Base-by-base conservation (phyloP, 2,113 vertebrate species). In the Heterochromis multidens region DNA sequence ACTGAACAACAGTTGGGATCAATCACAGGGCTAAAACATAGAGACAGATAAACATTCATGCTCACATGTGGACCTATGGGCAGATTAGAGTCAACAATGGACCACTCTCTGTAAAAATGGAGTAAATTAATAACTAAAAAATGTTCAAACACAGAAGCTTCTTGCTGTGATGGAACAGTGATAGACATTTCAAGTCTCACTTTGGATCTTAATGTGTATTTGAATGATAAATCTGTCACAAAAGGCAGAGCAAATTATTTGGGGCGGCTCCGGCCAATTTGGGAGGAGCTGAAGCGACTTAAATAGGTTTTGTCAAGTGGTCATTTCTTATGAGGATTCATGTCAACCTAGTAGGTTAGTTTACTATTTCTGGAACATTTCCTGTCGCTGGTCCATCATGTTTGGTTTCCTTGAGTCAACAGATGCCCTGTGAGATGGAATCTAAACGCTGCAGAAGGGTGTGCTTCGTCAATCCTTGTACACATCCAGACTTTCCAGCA, bases 401-500 rank as follows among this genome's bases (percentile, higher is more conserved):
- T 87, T 83, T 83, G 67, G 56, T 74, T 83, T 80, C 27, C 43
- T 67, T 72, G 61, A 81, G 82, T 85, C 87, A 89, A 80, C 70
- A 77, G 63, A 62, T 56, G 40, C 65, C 78, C 77, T 65, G 52
- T 23, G 25, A 82, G 67, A 90, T 83, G 58, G 46, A 31, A 57
- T 80, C 63, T 80, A 77, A 79, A 91, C 79, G 56, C 74, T 70
- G 35, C 76, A n/a, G 37, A 14, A 5, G 59, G 52, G n/a, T 76
- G 52, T 37, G 40, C 72, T 25, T 63, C 72, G 4, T 79, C 35
- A 21, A 12, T 63, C n/a, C 7, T 37, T 46, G 2, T 5, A 46
- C 70, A 67, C 29, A 82, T 23, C 63, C 63, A 61, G 58, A 81
- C n/a, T 54, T 59, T 80, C 21, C 43, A 72, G 33, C 23, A 59